Base-by-base conservation (phyloP, 2,888 invertebrate genomes). In the Dilophus febrilis region DNA sequence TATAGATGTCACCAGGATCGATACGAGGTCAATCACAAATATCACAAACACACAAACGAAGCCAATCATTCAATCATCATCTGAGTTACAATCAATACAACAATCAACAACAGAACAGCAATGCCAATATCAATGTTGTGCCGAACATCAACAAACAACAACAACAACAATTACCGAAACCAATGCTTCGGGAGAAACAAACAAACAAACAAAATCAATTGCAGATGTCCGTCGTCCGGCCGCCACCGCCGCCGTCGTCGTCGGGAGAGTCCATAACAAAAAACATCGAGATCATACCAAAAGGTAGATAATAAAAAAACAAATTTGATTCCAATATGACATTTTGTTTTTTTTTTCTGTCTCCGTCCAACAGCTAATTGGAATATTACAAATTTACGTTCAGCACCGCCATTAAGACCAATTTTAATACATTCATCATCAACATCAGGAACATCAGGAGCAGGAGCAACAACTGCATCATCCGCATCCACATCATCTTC, bases 331-430 rank as follows among this genome's bases (percentile, higher is more conserved):
- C n/a, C n/a, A n/a, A n/a, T n/a, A n/a, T 4, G 13, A 16, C 11
- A 33, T 30, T 27, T 18, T 26, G 10, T 17, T 13, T 41, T 30
- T 31, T 38, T 17, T 3, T 18, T 35, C 17, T 17, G 8, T 30
- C 13, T 17, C 28, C 13, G 11, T 8, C 11, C 29, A n/a, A 18
- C 38, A 63, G 54, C 57, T 68, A 75, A 74, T 52, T 86, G 86
- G 86, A 81, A 77, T 54, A 77, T 86, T 57, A 81, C 81, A 51
- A 84, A 84, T 63, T 69, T 92, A 54, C 74, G 90, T 45, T 88
- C 91, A 36, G 81, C 88, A 48, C 85, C 90, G 45, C 91, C 91
- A 27, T 66, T 86, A 47, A 72, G 90, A 50, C 84, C 84, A 46
- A 59, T 54, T 52, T 68, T 74, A 51, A 72, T 83, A 53, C 76